Conservation (phyloP, 2,888 invertebrate genomes). For the Pseudococcus longispinus region DNA sequence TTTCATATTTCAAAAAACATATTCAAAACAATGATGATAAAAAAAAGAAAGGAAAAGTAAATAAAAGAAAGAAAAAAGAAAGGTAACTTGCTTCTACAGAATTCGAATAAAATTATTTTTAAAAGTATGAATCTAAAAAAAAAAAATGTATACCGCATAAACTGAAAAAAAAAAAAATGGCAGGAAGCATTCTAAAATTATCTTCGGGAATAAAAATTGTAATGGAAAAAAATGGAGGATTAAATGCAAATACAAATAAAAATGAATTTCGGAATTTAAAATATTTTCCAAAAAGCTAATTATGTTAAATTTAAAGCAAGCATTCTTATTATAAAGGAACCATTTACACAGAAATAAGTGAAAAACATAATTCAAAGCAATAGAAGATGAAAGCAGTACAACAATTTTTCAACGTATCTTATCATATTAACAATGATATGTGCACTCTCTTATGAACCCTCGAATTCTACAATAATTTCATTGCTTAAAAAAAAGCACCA, state of each 20-base stretch:
- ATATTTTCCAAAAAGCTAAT: not conserved
- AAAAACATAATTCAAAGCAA: constrained; percentile 4
- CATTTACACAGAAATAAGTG: constrained; percentile 15
- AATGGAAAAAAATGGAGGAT: not conserved
- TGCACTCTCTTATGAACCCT: not conserved
- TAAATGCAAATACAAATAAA: constrained; percentile 8
- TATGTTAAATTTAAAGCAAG: not conserved
- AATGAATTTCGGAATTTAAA: constrained; percentile 8
- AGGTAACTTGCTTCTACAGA: constrained; percentile 35
- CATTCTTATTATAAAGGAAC: constrained; percentile 35
- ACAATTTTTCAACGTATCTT: not conserved
- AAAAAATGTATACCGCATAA: not conserved
- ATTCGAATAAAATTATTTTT: constrained; percentile 1
- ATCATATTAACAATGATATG: constrained; percentile 10
- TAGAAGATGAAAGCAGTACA: not conserved
- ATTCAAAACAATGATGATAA: constrained; percentile 24
- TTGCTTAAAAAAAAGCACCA: constrained; percentile 68
- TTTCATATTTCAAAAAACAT: not conserved
- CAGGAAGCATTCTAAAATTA: not conserved
- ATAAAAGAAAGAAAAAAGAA: not conserved
- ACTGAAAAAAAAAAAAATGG: not conserved
- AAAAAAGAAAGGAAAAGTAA: too few species aligned
- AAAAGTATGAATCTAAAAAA: constrained; percentile 18
- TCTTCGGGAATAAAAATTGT: not conserved
- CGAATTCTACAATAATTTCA: constrained; percentile 71